These are phyloP conservation scores for Chelon labrosus DNA, from an alignment of 2,797 vertebrate species.

Conservation along the genomic window DNA sequence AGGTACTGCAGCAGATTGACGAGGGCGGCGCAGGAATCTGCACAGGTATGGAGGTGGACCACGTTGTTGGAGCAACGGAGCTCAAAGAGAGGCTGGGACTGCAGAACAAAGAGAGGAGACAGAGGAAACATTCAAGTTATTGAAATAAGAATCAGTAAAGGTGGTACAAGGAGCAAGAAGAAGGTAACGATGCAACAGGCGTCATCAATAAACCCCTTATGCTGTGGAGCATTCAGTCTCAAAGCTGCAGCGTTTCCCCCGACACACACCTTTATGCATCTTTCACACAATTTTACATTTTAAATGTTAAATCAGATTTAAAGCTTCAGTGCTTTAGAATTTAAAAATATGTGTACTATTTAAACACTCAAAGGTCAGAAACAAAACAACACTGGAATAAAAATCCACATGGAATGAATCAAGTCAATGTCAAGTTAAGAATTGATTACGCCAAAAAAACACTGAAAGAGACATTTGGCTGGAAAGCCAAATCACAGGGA, in stretches of 20 bases:
- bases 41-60: slow-evolving; percentile 93
- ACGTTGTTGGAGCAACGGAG: slow-evolving; percentile 95
- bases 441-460: not conserved
- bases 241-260: not conserved
- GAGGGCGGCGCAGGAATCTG: slow-evolving; percentile 91
- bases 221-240: not conserved
- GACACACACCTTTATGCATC: too few relatives aligned
- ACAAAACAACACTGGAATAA: not conserved
- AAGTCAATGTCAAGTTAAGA: not conserved
- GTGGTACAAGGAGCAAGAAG: not conserved
- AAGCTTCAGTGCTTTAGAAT: not conserved
- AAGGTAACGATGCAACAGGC: not conserved
- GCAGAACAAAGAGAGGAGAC: slow-evolving; percentile 8
- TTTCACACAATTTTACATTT: too few relatives aligned
- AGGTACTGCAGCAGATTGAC: slow-evolving; percentile 93
- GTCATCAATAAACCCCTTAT: not conserved
- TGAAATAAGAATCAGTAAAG: not conserved
- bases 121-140: not conserved
- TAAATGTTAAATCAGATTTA: not conserved
- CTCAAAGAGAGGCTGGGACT: slow-evolving; percentile 90
- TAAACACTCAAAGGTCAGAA: not conserved
- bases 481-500: not conserved
- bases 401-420: not conserved
- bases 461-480: not conserved
- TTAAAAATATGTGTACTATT: not conserved